Conservation (phyloP, 2,797 vertebrate species). For the Oreonectes daqikongensis region DNA sequence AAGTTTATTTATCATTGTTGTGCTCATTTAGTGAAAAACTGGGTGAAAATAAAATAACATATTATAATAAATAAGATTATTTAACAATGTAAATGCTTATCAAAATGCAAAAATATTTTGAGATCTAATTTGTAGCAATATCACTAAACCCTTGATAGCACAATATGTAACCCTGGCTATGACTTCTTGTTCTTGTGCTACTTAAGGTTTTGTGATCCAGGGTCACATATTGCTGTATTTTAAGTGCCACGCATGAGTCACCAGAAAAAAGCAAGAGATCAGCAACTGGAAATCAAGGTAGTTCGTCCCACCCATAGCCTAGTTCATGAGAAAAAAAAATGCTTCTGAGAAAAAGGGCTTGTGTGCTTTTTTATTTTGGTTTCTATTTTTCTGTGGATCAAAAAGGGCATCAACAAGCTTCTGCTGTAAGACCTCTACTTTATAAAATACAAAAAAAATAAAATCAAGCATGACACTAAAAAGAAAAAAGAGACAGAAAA, state of each 20-base stretch:
- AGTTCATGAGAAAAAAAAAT: constrained; percentile 22
- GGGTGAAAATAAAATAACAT: background rate
- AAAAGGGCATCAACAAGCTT: background rate
- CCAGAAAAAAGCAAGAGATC: constrained; percentile 15
- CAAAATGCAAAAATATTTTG: too few species aligned
- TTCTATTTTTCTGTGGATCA: too few species aligned
- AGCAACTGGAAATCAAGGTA: constrained; percentile 16
- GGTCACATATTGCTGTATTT: background rate
- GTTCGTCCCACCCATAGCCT: constrained; percentile 28
- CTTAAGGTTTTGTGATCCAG: too few species aligned
- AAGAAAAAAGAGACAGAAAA: background rate
- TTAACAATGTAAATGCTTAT: too few species aligned
- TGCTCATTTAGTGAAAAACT: background rate
- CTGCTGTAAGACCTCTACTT: background rate
- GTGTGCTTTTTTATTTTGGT: constrained; percentile 18
- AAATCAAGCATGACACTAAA: constrained; percentile 4
- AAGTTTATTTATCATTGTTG: background rate
- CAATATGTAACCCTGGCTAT: too few species aligned
- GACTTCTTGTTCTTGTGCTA: too few species aligned
- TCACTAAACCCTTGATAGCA: background rate
- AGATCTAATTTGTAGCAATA: background rate
- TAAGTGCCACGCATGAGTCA: constrained; percentile 27
- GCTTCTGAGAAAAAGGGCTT: constrained; percentile 24
- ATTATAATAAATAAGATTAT: background rate
- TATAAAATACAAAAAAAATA: constrained; percentile 3